Percentiles rank a stretch among this genome's conserved stretches.
Conservation (phyloP, 2,888 invertebrate genomes). For the Antitype chi region DNA sequence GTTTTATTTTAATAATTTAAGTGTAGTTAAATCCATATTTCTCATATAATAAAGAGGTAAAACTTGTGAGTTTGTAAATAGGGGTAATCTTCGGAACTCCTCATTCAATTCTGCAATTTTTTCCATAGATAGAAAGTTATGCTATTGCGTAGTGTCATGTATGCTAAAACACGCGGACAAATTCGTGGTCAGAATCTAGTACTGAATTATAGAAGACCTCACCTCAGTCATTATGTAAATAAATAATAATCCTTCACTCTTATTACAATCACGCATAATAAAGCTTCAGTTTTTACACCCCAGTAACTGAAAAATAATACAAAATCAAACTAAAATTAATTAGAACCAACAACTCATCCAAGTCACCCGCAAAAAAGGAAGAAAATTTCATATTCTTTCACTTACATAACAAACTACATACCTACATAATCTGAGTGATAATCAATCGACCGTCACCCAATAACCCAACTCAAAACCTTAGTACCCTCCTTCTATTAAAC, state of each 20-base stretch:
- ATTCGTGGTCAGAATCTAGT: too few species aligned
- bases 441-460: conserved; percentile 19
- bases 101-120: too few species aligned
- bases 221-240: neutral
- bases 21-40: neutral
- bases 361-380: neutral
- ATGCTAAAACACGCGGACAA: too few species aligned
- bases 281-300: neutral
- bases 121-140: too few species aligned
- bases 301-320: neutral
- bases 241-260: neutral
- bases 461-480: conserved; percentile 40
- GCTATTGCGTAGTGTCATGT: too few species aligned
- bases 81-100: too few species aligned
- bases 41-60: neutral
- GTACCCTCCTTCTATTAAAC: conserved; percentile 58
- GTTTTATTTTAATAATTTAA: neutral
- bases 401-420: neutral
- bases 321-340: neutral
- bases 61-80: neutral
- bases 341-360: neutral
- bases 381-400: neutral
- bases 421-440: conserved; percentile 45
- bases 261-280: too few species aligned
- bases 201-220: neutral